Conservation (phyloP, 2,797 vertebrate genomes). For the Nothura maculosa region DNA sequence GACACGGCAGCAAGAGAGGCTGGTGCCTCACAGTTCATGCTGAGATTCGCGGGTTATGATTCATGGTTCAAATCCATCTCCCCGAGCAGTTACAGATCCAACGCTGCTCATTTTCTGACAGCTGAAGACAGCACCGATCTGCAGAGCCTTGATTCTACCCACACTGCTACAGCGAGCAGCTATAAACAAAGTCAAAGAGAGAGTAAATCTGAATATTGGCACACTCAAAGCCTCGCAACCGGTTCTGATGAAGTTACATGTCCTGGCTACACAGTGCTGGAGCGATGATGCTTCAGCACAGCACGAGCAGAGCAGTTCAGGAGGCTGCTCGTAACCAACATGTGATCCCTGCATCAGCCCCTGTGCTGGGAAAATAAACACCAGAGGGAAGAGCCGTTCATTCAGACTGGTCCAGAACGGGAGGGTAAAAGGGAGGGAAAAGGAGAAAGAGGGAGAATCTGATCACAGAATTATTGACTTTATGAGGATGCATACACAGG, state of each 20-base stretch:
- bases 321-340: background rate
- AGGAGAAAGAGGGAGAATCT: background rate
- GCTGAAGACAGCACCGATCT: background rate
- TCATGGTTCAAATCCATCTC: background rate
- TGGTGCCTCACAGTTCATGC: background rate
- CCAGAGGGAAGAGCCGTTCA: background rate
- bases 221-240: background rate
- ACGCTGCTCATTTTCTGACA: background rate
- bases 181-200: background rate
- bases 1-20: background rate
- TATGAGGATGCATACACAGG: background rate
- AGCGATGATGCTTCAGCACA: background rate
- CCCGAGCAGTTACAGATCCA: background rate
- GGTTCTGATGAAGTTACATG: background rate
- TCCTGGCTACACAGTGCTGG: background rate
- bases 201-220: background rate
- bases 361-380: slow-evolving; percentile 3
- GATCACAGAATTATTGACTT: background rate
- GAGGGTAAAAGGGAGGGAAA: background rate
- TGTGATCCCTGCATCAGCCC: background rate
- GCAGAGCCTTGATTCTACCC: background rate
- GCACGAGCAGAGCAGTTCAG: background rate
- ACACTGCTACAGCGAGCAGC: background rate
- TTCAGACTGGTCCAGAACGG: background rate
- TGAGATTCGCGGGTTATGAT: background rate